A percentile compares a stretch with the other conserved stretches of the same genome.
These are phyloP conservation scores for Terebella lapidaria DNA, from an alignment of 2,888 invertebrate species.

Conservation along the genomic window DNA sequence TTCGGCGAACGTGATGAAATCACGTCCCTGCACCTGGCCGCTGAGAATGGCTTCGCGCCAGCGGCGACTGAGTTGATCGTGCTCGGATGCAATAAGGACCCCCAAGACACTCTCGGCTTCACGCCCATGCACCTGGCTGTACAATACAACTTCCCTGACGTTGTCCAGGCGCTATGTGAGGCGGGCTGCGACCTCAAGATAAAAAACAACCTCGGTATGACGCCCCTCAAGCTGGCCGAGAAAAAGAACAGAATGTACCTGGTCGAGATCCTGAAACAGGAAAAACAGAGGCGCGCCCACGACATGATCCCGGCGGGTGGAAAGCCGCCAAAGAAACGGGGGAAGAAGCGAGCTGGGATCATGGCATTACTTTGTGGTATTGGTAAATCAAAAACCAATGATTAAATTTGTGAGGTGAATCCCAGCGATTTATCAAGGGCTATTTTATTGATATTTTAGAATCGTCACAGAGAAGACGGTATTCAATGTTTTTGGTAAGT, in stretches of 20 bases:
- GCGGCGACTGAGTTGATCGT: constrained; percentile 15
- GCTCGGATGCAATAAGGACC: constrained; percentile 12
- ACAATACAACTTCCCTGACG: constrained; percentile 18
- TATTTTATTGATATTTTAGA: too few relatives aligned
- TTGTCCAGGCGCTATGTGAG: constrained; percentile 12
- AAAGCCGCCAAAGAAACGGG: not conserved
- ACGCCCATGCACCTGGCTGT: constrained; percentile 23
- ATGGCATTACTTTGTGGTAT: not conserved
- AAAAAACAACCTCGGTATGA: constrained; percentile 15
- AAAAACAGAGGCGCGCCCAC: constrained; percentile 2
- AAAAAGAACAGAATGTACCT: constrained; percentile 9
- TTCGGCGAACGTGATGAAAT: constrained; percentile 19
- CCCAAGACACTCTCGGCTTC: constrained; percentile 21
- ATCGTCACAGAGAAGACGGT: too few relatives aligned
- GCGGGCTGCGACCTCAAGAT: constrained; percentile 12
- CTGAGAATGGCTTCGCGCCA: constrained; percentile 19
- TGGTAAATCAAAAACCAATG: not conserved
- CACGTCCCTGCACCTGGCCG: constrained; percentile 18
- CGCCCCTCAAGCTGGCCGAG: constrained; percentile 16
- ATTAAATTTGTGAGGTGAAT: not conserved
- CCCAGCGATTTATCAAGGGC: not conserved
- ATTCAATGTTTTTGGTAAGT: too few relatives aligned
- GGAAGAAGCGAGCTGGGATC: not conserved
- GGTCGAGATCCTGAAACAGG: constrained; percentile 9
- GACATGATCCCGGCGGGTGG: not conserved